Conservation (phyloP, 2,888 invertebrate species). For the Ramazzottius varieornatus region DNA sequence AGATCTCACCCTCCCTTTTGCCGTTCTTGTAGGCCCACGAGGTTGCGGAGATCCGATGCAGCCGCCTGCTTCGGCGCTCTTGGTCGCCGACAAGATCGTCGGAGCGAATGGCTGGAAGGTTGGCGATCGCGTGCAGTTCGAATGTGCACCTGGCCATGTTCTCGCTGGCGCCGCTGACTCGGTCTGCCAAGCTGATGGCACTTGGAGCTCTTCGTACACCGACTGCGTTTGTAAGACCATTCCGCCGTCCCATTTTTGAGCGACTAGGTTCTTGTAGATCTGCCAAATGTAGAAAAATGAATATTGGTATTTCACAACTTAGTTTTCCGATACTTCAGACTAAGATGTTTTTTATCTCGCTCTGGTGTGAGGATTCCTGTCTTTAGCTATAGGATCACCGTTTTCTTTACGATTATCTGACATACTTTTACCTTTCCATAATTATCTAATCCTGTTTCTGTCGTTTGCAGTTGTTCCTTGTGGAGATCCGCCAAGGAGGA, state of each 20-base stretch:
- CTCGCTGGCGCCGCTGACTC: slow-evolving; percentile 16
- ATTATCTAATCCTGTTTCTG: too few species aligned
- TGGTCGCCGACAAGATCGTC: neutral
- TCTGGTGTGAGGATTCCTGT: too few species aligned
- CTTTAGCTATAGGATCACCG: too few species aligned
- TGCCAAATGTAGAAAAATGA: too few species aligned
- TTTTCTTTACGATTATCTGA: too few species aligned
- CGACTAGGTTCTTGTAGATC: too few species aligned
- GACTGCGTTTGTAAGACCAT: slow-evolving; percentile 17
- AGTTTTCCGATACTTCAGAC: too few species aligned
- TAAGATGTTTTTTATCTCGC: too few species aligned
- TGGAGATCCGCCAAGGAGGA: neutral
- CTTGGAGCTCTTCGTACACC: slow-evolving; percentile 18
- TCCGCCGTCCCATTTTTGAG: too few species aligned
- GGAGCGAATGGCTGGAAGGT: neutral
- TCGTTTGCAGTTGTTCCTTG: neutral
- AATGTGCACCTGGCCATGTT: slow-evolving; percentile 17
- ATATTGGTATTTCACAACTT: too few species aligned
- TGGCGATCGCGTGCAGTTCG: slow-evolving; percentile 12
- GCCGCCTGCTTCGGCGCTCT: neutral
- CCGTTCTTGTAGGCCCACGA: neutral
- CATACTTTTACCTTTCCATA: too few species aligned
- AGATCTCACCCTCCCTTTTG: too few species aligned
- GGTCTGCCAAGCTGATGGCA: slow-evolving; percentile 17
- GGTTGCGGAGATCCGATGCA: neutral